These are phyloP conservation scores for Perizoma affinitatum DNA, from an alignment of 2,888 invertebrate genomes.

Conservation along the genomic window DNA sequence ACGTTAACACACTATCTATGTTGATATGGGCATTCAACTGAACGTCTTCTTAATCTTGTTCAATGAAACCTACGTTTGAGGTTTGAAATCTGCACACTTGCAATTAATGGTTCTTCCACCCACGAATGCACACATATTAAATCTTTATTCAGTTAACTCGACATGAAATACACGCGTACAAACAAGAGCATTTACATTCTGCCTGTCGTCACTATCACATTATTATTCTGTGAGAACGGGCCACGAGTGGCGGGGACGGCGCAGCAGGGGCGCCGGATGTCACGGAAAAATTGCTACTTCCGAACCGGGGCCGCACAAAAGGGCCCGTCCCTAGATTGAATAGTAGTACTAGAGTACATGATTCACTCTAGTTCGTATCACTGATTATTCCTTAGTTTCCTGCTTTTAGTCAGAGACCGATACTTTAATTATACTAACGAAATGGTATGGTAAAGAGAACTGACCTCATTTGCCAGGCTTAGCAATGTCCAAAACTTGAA, in stretches of 20 bases:
- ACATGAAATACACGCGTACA: conserved; percentile 3
- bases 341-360: conserved; percentile 1
- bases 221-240: conserved; percentile 34
- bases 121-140: not conserved
- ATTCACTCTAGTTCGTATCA: not conserved
- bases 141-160: conserved; percentile 9
- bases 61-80: no score
- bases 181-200: conserved; percentile 23
- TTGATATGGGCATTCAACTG: no score
- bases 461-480: no score
- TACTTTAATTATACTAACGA: no score
- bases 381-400: no score
- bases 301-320: conserved; percentile 67
- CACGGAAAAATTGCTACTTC: conserved; percentile 79
- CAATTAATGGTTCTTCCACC: no score
- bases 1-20: no score
- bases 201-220: conserved; percentile 26
- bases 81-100: no score
- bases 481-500: no score
- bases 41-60: no score
- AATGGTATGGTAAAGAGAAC: no score
- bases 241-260: conserved; percentile 61
- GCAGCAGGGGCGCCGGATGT: conserved; percentile 72
- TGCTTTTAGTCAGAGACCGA: no score
- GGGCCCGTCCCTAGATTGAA: conserved; percentile 51